Base-by-base conservation (phyloP, 2,888 invertebrate genomes). In the Cephus sareptanus region DNA sequence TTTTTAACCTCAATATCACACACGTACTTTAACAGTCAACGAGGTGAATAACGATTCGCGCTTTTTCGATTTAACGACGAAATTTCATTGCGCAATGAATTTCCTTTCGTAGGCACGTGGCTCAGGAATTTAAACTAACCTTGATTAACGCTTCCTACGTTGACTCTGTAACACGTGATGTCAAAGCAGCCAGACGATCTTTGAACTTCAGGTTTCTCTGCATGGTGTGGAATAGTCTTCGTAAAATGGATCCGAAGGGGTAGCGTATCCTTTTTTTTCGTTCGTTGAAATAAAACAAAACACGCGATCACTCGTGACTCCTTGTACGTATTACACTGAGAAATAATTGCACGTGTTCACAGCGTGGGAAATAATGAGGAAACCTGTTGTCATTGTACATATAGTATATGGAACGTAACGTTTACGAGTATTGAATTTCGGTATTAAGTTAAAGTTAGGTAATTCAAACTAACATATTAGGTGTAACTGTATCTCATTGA, bases 111-210 rank as follows among this genome's bases (percentile, higher is more conserved):
- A 15, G 13, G 31, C 12, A 34, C 35, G 40, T 75, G 75, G 77
- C 69, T 77, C 77, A 77, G 75, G 56, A 71, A 70, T 77, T 75
- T 71, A 34, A 70, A 84, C 85, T 85, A 87, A 88, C 88, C 88
- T 88, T 84, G 86, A 87, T 88, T 86, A 85, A 81, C 79, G 85
- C 87, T 86, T 86, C 84, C 87, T 84, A 83, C 86, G 84, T 87
- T 85, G 85, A 84, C 83, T 86, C 85, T 84, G 85, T 85, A 85
- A 82, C 82, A 83, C 82, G 84, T 84, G 85, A 78, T 15, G 15
- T 56, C 23, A 56, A 56, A 56, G 9, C 23, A 56, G 23, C 23
- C 0, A 23, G 56, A 56, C 23, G 56, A 56, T 23, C 56, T 56
- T 56, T 56, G 56, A 23, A 23, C 56, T 56, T 23, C 56, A 56